Base-by-base conservation (phyloP, 2,888 invertebrate genomes). In the Amiota communis region DNA sequence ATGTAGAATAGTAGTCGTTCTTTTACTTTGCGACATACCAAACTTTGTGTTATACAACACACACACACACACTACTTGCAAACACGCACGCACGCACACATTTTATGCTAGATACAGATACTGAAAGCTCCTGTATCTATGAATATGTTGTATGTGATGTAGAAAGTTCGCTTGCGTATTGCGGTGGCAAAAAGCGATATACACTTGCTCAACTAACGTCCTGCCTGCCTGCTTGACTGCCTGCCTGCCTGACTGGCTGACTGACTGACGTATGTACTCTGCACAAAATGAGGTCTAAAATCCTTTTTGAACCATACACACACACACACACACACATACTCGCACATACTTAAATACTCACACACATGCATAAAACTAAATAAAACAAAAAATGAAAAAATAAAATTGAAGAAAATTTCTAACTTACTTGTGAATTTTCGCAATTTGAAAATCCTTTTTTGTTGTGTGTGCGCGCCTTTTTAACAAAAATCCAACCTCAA, bases 51-150 rank as follows among this genome's bases (percentile, higher is more conserved):
- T 36, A 36, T 83, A 85, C 84, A 82, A 82, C 84, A 85, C 85
- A 85, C 85, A 85, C 84, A 82, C 84, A 85, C 85, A 85, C 85
- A 85, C 82, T 85, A 51, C 82, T 81, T 76, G 76, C 74, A 77
- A 53, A 72, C 79, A 78, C 80, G 79, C 80, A 75, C 65, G 77
- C 74, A 74, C 77, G 78, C 73, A 76, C 74, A 70, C 75, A 80
- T 2, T 36, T 36, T 6, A 36, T 6, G 8, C 8, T 2, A 36
- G 36, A 36, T 36, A 71, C 59, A 59, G 17, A 17, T 17, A 11
- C 17, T 79, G 79, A 78, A 75, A n/a, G n/a, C n/a, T n/a, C n/a
- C n/a, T 77, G 72, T 47, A 23, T 17, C 46, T 64, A 36, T 49
- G 49, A 48, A 64, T 48, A 12, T 68, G 57, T 56, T 2, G 11